Base-by-base conservation (phyloP, 2,797 vertebrate species). In the Cercopithecus neglectus region DNA sequence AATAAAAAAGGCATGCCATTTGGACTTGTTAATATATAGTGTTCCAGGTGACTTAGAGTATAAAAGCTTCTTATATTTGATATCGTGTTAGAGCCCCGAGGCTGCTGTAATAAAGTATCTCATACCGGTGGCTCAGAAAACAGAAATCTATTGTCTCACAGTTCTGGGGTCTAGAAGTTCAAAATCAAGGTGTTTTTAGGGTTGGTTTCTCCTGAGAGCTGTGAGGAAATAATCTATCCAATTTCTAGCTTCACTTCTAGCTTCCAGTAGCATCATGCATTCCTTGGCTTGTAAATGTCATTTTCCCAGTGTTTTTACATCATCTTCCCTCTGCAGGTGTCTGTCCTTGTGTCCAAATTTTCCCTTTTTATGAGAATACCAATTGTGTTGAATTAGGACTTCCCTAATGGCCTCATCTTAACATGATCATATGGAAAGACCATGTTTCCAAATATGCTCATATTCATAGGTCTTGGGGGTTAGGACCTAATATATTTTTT, bases 401-500 rank as follows among this genome's bases (percentile, higher is more conserved):
- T 41, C 28, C 33, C 44, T 76, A 82, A 90, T 94, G 39, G 67
- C 24, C 19, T 83, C 53, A 67, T 89, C 26, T 90, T 93, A 64
- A 74, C 30, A 61, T 17, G 13, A 70, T 93, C 14, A 93, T 93
- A 46, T 67, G 11, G 14, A 91, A 86, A 93, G 83, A 80, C 21
- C 5, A 3, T 91, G 26, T 96, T 95, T 95, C 59, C 79, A 82
- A 95, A 86, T 44, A 82, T 93, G 21, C 39, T 89, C n/a, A 70
- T 50, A 64, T 94, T 91, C 22, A 74, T 82, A 83, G 16, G 30
- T 82, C 41, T 4, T 78, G 78, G 26, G 53, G 44, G 21, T 86
- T 78, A 82, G n/a, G 5, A 89, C 21, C 33, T 84, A 57, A 61
- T 24, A 87, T 91, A 19, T 79, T 92, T 92, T 64, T n/a, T 26